These are phyloP conservation scores for Strigamia crassipes DNA, from an alignment of 2,888 invertebrate genomes.

Conservation along the genomic window DNA sequence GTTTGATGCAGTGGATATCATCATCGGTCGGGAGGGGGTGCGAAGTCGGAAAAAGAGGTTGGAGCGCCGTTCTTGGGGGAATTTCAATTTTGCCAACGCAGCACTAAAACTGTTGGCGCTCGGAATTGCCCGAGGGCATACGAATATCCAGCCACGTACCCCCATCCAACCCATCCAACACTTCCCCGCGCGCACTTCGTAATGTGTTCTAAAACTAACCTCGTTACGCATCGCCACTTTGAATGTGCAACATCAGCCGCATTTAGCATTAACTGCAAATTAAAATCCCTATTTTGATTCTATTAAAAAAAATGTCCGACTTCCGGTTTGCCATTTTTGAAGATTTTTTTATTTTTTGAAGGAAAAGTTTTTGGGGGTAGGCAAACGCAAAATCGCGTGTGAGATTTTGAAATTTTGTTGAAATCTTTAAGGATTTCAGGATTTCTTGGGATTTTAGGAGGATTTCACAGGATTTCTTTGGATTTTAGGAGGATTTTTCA, in stretches of 20 bases:
- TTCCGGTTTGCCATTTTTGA: not conserved
- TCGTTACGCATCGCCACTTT: conserved; percentile 5
- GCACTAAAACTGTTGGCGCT: conserved; percentile 30
- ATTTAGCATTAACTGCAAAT: not conserved
- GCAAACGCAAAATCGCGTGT: too few relatives aligned
- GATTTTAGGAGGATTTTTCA: too few relatives aligned
- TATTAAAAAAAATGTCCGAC: too few relatives aligned
- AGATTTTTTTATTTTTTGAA: too few relatives aligned
- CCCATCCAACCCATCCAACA: not conserved
- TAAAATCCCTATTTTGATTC: not conserved
- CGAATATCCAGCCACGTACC: conserved; percentile 8
- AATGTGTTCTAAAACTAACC: conserved; percentile 18
- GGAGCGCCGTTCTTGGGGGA: not conserved
- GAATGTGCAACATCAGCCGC: conserved; percentile 2
- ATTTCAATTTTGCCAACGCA: conserved; percentile 22
- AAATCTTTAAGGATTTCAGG: too few relatives aligned
- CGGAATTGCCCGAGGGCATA: conserved; percentile 23
- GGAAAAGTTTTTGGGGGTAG: too few relatives aligned
- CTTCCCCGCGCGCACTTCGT: not conserved
- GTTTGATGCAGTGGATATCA: not conserved
- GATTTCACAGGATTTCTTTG: too few relatives aligned
- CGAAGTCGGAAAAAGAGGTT: not conserved
- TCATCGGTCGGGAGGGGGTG: not conserved
- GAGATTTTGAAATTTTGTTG: too few relatives aligned
- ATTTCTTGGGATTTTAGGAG: too few relatives aligned